A percentile compares a stretch with the other conserved stretches of the same genome.
Evolutionary conservation across 2,888 invertebrate species (phyloP).

Genomic region (Chalcosyrphus nemorum): DNA sequence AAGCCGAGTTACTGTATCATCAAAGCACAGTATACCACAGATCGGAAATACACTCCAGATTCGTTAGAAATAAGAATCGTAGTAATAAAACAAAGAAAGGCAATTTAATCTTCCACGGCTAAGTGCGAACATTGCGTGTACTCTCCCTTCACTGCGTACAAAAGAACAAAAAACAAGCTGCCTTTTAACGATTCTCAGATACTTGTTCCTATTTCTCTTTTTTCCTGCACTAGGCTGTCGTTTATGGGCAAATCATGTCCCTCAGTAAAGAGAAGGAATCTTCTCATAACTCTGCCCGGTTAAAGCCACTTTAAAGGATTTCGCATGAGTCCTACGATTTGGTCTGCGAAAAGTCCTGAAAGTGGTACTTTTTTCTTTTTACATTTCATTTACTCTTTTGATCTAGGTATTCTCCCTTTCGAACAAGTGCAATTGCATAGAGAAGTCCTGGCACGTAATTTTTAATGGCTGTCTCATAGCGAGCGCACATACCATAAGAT

Average conservation of each 20-base stretch:
- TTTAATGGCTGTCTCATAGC: constrained; percentile 65
- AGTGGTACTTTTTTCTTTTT: constrained; percentile 33
- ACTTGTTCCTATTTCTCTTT: neutral
- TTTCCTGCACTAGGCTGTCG: constrained; percentile 1
- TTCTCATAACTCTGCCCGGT: neutral
- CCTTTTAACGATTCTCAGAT: neutral
- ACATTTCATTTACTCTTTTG: constrained; percentile 23
- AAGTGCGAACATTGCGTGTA: constrained; percentile 2
- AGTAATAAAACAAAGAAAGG: constrained; percentile 17
- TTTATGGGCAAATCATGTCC: constrained; percentile 19
- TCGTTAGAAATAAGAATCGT: neutral
- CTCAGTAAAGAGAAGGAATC: neutral
- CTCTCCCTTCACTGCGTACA: neutral
- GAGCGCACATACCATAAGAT: constrained; percentile 48
- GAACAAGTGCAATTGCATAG: constrained; percentile 28
- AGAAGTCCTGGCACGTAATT: constrained; percentile 70
- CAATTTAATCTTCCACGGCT: constrained; percentile 14
- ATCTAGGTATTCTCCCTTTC: constrained; percentile 1
- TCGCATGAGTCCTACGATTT: constrained; percentile 26
- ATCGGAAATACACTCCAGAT: neutral
- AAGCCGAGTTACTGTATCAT: constrained; percentile 1
- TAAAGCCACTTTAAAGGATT: neutral
- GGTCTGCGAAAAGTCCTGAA: constrained; percentile 30
- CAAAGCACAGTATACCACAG: neutral
- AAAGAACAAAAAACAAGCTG: neutral